Evolutionary conservation across 35 echinoderm and acorn worm genomes (phyloP).

Genomic region (Ptychodera flava): DNA sequence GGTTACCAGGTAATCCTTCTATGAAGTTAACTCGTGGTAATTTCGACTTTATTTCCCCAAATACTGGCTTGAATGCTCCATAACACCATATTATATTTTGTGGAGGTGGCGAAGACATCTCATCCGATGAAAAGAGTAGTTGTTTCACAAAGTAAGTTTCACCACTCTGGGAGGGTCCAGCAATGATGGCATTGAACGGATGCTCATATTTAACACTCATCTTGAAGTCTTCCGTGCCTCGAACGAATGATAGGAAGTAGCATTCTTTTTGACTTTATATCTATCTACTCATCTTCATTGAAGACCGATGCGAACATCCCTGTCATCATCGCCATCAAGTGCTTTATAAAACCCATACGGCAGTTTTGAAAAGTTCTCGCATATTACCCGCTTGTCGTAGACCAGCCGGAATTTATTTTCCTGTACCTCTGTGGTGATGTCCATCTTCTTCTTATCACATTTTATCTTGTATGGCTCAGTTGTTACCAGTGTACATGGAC

Average conservation of each 20-base stretch:
- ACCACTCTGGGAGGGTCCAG: not conserved
- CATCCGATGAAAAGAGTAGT: not conserved
- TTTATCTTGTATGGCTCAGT: not conserved
- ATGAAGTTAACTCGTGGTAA: no score
- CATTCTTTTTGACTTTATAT: no score
- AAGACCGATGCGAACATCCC: no score
- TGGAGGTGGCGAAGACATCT: not conserved
- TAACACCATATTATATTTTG: not conserved
- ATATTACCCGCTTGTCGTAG: not conserved
- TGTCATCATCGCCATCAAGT: no score
- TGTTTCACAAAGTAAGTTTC: not conserved
- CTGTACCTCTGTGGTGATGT: not conserved
- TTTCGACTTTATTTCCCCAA: not conserved
- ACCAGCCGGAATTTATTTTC: not conserved
- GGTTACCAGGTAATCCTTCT: no score
- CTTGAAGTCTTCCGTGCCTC: not conserved
- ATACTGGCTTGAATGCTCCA: not conserved
- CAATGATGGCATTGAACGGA: not conserved
- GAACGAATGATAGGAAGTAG: not conserved
- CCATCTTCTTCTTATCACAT: not conserved
- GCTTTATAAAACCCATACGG: not conserved
- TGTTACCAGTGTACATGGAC: not conserved
- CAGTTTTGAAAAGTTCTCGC: not conserved
- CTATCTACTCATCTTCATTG: no score
- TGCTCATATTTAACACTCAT: not conserved